A percentile compares a stretch with the other conserved stretches of the same genome.
Evolutionary conservation across 2,113 vertebrate species (phyloP).

Genomic region (Tor tambroides): DNA sequence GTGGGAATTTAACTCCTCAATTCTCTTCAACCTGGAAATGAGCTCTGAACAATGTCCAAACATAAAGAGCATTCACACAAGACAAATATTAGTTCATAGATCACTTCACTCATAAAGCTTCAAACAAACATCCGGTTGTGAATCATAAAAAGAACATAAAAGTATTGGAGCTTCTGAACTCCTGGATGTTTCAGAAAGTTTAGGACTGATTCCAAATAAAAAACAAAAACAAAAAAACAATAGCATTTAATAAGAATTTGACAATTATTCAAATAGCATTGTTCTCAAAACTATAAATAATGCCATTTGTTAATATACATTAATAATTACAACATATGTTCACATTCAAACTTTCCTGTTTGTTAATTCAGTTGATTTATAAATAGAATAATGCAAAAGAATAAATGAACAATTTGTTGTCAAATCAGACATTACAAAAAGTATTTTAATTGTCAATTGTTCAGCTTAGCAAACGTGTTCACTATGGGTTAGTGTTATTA

Average conservation of each 20-base stretch:
- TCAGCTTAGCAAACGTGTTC: too few species aligned
- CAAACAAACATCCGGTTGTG: not conserved
- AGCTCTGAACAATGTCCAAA: not conserved
- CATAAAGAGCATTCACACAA: not conserved
- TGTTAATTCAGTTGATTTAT: not conserved
- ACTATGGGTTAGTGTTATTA: too few species aligned
- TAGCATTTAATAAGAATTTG: not conserved
- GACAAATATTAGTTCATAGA: not conserved
- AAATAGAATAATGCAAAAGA: not conserved
- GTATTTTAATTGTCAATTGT: not conserved
- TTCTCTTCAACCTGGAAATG: not conserved
- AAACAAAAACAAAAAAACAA: too few species aligned
- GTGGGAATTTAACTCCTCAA: not conserved
- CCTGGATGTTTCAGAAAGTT: not conserved
- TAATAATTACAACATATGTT: too few species aligned
- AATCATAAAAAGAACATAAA: not conserved
- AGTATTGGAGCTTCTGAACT: not conserved
- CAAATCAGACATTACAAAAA: not conserved
- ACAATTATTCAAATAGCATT: too few species aligned
- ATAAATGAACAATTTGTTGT: not conserved
- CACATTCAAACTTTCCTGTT: not conserved
- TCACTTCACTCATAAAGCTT: not conserved
- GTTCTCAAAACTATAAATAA: too few species aligned
- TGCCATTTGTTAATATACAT: too few species aligned
- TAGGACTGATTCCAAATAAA: not conserved